Base-by-base conservation (phyloP, 2,113 vertebrate genomes). In the Apaloderma vittatum region DNA sequence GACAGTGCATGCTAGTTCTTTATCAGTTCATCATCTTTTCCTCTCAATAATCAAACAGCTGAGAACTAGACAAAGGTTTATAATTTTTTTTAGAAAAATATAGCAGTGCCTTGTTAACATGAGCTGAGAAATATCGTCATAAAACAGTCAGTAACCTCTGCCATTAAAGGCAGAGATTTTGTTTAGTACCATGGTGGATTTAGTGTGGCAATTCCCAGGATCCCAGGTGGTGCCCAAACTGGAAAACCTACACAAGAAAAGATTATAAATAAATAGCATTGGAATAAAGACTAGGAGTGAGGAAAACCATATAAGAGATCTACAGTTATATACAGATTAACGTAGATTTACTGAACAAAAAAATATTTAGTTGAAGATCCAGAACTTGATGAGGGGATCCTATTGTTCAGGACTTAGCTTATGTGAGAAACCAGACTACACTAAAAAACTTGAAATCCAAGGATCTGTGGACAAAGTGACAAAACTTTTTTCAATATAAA, bases 401-500 rank as follows among this genome's bases (percentile, higher is more conserved):
- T 84, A 57, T 20, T 87, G n/a, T 49, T 75, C 27, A 57, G 62
- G 63, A 65, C 52, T 48, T 75, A 63, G 48, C 48, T 86, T 65
- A 65, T 4, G 24, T 1, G 6, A 88, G 78, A 86, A 93, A 57
- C 48, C 85, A 82, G 74, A 54, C 57, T 88, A 83, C 32, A 20
- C 34, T 70, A 94, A 75, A 24, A 94, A 72, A 73, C 51, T 61
- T 68, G 52, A 91, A 95, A 96, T 63, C 37, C 88, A 87, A 74
- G 52, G 65, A 65, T 46, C 49, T 81, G 57, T 43, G 61, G 96
- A 90, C n/a, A n/a, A 94, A 88, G 75, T 68, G 45, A 30, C 63
- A 89, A 75, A 93, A 95, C 24, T 81, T 37, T 52, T 93, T 97
- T 91, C 62, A 62, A 17, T 81, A 74, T 46, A 92, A 97, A 86